Evolutionary conservation across 2,888 invertebrate species (phyloP).

Genomic region (Eulithis testata): DNA sequence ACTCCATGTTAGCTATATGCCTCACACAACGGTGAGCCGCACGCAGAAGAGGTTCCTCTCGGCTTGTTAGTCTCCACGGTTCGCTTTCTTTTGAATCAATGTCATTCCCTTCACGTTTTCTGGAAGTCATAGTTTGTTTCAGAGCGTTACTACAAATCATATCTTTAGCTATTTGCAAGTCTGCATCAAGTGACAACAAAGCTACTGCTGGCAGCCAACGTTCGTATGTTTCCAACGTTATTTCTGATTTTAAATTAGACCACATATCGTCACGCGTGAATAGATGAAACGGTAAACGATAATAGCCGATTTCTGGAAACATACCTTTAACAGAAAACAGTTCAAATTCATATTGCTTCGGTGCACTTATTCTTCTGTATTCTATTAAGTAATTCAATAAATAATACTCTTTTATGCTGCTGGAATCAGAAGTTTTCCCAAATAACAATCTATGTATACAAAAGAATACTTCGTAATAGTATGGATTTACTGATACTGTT

Average conservation of each 20-base stretch:
- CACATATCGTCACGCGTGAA: constrained; percentile 81
- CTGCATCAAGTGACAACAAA: constrained; percentile 70
- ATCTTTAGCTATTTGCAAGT: constrained; percentile 76
- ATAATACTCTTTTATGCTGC: constrained; percentile 71
- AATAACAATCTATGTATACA: constrained; percentile 73
- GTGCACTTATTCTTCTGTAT: constrained; percentile 70
- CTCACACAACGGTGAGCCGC: constrained; percentile 78
- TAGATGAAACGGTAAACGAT: constrained; percentile 77
- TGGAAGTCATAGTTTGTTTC: constrained; percentile 81
- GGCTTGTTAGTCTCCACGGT: constrained; percentile 71
- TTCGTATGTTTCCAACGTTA: constrained; percentile 79
- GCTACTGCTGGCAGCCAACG: constrained; percentile 75
- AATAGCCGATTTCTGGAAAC: constrained; percentile 80
- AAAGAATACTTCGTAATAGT: constrained; percentile 77
- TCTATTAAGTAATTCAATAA: constrained; percentile 75
- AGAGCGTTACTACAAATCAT: constrained; percentile 83
- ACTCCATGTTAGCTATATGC: constrained; percentile 81
- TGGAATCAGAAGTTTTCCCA: constrained; percentile 56
- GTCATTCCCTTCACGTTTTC: constrained; percentile 59
- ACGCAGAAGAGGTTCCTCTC: constrained; percentile 74
- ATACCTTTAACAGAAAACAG: constrained; percentile 78
- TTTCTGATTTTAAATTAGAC: constrained; percentile 80
- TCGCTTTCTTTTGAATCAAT: constrained; percentile 63
- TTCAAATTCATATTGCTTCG: constrained; percentile 81
- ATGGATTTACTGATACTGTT: constrained; percentile 74